These are phyloP conservation scores for Albula goreensis DNA, from an alignment of 2,113 vertebrate genomes.

Conservation along the genomic window DNA sequence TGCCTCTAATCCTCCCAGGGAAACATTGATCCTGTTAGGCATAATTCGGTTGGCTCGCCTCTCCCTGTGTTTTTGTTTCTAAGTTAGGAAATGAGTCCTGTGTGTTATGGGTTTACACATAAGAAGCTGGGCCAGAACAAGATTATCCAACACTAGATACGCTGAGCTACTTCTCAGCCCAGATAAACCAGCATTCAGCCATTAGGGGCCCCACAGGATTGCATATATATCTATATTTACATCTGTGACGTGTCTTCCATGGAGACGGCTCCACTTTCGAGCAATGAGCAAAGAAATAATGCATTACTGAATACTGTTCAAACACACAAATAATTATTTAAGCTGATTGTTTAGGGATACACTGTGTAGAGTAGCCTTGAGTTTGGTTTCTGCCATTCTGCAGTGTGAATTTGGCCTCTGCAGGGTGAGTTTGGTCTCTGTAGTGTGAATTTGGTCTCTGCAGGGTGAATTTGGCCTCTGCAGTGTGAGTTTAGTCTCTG, in stretches of 20 bases:
- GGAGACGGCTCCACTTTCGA: background rate
- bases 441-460: too few species aligned
- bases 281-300: background rate
- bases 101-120: background rate
- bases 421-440: too few species aligned
- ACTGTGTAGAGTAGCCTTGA: too few species aligned
- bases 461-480: too few species aligned
- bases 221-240: background rate
- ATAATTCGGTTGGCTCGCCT: conserved; percentile 28
- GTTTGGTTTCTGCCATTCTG: too few species aligned
- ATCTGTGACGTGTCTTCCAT: background rate
- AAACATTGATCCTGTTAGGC: conserved; percentile 45
- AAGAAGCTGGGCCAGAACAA: background rate
- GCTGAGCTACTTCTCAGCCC: background rate
- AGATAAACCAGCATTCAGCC: too few species aligned
- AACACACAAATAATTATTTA: background rate
- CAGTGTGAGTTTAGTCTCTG: too few species aligned
- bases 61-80: conserved; percentile 24
- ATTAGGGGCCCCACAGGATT: background rate
- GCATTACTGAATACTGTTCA: background rate
- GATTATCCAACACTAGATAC: background rate
- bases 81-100: conserved; percentile 12
- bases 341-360: too few species aligned
- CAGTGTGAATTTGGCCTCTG: too few species aligned
- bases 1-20: conserved; percentile 59